These are phyloP conservation scores for Helobdella robusta DNA, from an alignment of 2,888 invertebrate species.

Conservation along the genomic window DNA sequence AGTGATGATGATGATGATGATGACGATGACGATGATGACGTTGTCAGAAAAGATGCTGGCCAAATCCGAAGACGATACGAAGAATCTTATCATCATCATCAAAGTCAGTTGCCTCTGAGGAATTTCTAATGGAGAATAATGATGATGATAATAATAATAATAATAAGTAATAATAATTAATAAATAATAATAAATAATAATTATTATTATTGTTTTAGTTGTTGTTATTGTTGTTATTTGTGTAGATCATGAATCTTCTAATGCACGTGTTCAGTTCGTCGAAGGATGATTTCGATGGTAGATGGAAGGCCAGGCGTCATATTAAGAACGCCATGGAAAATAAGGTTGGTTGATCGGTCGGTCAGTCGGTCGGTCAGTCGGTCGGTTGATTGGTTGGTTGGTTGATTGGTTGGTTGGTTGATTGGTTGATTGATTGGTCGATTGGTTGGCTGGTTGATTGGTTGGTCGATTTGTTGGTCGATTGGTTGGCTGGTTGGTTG, in stretches of 20 bases:
- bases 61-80: slow-evolving; percentile 68
- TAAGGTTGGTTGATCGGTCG: slow-evolving; percentile 38
- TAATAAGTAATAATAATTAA: not conserved
- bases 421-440: too few relatives aligned
- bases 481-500: too few relatives aligned
- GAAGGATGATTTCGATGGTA: slow-evolving; percentile 57
- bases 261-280: slow-evolving; percentile 55
- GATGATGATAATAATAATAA: not conserved
- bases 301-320: slow-evolving; percentile 61
- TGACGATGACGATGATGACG: not conserved
- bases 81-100: slow-evolving; percentile 60
- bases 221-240: not conserved
- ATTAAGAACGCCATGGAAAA: slow-evolving; percentile 50
- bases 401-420: too few relatives aligned
- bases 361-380: too few relatives aligned
- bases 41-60: slow-evolving; percentile 57
- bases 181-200: too few relatives aligned
- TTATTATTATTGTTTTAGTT: too few relatives aligned
- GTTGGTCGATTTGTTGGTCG: too few relatives aligned
- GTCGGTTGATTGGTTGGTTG: too few relatives aligned
- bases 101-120: slow-evolving; percentile 43
- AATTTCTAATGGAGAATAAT: not conserved
- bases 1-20: too few relatives aligned
- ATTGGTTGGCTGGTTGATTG: too few relatives aligned
- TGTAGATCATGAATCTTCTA: slow-evolving; percentile 61